These are phyloP conservation scores for Oedothorax gibbosus DNA, from an alignment of 1,140 invertebrate species.

Conservation along the genomic window DNA sequence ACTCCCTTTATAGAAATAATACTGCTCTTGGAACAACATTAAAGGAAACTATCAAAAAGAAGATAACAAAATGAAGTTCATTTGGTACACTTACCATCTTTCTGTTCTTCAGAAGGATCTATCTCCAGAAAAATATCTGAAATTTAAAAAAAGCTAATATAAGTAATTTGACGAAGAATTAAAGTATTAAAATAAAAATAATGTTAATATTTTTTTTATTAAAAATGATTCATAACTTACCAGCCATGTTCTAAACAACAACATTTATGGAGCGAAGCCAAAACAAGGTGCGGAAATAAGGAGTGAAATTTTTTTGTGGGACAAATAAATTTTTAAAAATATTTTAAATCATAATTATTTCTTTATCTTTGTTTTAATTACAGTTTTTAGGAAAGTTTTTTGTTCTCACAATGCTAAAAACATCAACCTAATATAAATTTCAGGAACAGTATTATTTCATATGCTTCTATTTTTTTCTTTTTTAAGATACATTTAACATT, in stretches of 20 bases:
- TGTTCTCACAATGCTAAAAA: too few relatives aligned
- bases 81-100: conserved; percentile 29
- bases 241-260: conserved; percentile 52
- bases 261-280: conserved; percentile 43
- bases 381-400: too few relatives aligned
- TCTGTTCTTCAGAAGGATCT: conserved; percentile 8
- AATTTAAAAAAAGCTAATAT: not conserved
- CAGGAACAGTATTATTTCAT: too few relatives aligned
- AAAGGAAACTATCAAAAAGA: conserved; percentile 1
- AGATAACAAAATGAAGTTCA: conserved; percentile 31
- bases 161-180: not conserved
- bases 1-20: conserved; percentile 1
- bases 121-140: conserved; percentile 25
- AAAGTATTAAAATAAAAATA: not conserved
- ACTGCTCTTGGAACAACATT: conserved; percentile 6
- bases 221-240: conserved; percentile 27
- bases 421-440: too few relatives aligned
- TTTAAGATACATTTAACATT: too few relatives aligned
- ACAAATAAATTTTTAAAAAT: too few relatives aligned
- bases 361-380: too few relatives aligned
- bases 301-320: not conserved
- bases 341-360: too few relatives aligned
- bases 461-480: too few relatives aligned
- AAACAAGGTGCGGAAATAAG: conserved; percentile 15
- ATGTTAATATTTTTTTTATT: conserved; percentile 10